Conservation (phyloP, 1,140 invertebrate species). For the Branchinecta lynchi region DNA sequence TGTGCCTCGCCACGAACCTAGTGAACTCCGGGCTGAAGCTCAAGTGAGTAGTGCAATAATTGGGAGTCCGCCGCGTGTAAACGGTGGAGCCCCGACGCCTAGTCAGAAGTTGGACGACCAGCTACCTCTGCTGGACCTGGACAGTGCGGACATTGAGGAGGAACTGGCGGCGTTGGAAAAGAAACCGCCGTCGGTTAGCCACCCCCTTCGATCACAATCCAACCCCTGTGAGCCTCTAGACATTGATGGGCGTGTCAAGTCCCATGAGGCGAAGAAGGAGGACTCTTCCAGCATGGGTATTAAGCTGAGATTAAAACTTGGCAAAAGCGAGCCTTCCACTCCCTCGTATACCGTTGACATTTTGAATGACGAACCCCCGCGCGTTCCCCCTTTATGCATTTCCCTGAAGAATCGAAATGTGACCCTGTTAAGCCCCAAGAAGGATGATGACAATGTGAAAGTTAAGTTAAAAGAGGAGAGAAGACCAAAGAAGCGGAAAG, state of each 20-base stretch:
- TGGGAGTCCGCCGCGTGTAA: neutral
- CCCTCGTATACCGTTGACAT: conserved; percentile 27
- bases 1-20: neutral
- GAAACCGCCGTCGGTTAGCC: neutral
- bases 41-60: neutral
- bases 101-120: neutral
- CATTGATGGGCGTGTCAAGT: neutral
- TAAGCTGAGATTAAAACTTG: conserved; percentile 62
- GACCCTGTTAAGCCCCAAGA: conserved; percentile 64
- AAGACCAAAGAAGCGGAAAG: conserved; percentile 1
- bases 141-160: conserved; percentile 1
- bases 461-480: conserved; percentile 23
- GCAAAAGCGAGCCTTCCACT: conserved; percentile 57
- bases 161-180: neutral
- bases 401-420: conserved; percentile 66
- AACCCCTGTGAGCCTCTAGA: conserved; percentile 10
- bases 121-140: neutral
- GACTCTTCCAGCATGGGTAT: conserved; percentile 45
- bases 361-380: conserved; percentile 37
- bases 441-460: conserved; percentile 34
- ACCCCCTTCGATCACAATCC: neutral
- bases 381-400: conserved; percentile 76
- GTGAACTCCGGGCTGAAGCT: neutral
- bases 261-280: neutral
- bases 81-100: neutral